A percentile compares a stretch with the other conserved stretches of the same genome.
phyloP scores from a whole-genome alignment of 2,797 vertebrate genomes.

The Borostomias antarcticus region DNA sequence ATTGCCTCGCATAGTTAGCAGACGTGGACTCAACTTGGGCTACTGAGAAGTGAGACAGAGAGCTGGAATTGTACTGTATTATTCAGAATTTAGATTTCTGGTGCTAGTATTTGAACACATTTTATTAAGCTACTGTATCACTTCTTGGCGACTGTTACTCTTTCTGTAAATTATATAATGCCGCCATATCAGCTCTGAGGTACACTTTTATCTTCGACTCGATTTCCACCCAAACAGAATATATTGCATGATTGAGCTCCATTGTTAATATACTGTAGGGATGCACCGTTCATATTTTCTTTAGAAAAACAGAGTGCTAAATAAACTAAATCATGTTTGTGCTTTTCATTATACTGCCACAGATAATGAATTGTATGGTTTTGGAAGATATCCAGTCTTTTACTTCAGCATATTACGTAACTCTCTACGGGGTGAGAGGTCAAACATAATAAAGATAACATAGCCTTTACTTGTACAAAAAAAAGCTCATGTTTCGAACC shows the following conservation, averaged over 20 bases:
- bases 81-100: constrained; percentile 34
- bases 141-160: neutral
- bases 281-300: neutral
- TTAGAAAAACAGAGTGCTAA: neutral
- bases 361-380: neutral
- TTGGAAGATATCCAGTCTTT: too few species aligned
- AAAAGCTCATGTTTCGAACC: neutral
- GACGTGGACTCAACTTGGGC: constrained; percentile 12
- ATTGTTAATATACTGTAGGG: neutral
- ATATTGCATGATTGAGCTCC: constrained; percentile 17
- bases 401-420: too few species aligned
- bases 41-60: constrained; percentile 21
- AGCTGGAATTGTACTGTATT: constrained; percentile 18
- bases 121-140: constrained; percentile 30
- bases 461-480: neutral
- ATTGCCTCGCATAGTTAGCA: constrained; percentile 15
- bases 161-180: neutral
- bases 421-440: too few species aligned
- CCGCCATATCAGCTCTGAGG: neutral
- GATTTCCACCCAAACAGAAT: constrained; percentile 2
- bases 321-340: neutral
- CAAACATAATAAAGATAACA: too few species aligned
- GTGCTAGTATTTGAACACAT: constrained; percentile 27
- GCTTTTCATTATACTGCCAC: neutral
- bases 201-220: neutral